phyloP scores from a whole-genome alignment of 2,888 invertebrate species.

The Rapana venosa region DNA sequence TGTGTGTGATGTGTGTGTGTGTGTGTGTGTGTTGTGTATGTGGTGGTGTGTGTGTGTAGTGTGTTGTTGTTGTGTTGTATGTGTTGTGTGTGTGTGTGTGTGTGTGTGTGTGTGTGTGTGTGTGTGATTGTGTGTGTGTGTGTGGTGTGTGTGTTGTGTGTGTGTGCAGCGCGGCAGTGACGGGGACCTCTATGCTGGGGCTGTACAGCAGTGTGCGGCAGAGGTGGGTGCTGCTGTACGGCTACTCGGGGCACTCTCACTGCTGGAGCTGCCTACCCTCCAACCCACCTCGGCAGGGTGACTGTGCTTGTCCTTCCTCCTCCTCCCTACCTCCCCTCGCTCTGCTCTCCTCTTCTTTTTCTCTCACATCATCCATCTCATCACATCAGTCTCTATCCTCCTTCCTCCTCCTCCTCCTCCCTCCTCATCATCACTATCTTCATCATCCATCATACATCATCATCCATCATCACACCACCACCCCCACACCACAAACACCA shows the following conservation, averaged over 20 bases:
- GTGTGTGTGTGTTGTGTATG: constrained; percentile 23
- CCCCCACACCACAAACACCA: no score
- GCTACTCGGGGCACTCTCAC: not conserved
- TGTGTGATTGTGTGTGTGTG: not conserved
- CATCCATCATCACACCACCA: no score
- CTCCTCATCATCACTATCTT: no score
- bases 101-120: not conserved
- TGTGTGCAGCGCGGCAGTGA: not conserved
- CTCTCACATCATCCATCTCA: not conserved
- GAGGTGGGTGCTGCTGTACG: not conserved
- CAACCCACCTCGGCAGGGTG: not conserved
- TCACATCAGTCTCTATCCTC: not conserved
- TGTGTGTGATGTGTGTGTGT: not conserved
- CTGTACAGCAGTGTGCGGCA: not conserved
- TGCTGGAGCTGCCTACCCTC: not conserved
- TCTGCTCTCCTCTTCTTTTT: not conserved
- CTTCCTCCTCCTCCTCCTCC: not conserved
- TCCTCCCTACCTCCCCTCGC: not conserved
- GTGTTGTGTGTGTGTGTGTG: not conserved
- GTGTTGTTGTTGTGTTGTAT: not conserved
- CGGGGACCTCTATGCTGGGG: not conserved
- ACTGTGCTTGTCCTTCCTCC: not conserved
- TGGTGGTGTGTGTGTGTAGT: no score
- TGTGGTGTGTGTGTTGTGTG: not conserved
- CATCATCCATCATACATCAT: no score